Evolutionary conservation across 2,113 vertebrate species (phyloP).

Genomic region (Narcine bancroftii): DNA sequence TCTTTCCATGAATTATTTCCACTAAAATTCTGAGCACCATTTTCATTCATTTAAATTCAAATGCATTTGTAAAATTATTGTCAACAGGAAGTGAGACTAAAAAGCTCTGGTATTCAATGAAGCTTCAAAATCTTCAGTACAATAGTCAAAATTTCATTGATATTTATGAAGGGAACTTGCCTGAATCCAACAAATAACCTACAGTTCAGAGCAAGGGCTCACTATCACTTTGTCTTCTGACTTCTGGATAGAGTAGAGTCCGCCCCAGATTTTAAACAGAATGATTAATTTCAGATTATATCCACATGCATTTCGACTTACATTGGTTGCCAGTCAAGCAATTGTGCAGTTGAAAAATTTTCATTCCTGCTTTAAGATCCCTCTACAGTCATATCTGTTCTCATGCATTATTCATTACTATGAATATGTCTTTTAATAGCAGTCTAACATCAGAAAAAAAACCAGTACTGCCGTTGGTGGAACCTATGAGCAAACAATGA

Average conservation of each 20-base stretch:
- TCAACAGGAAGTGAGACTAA: not conserved
- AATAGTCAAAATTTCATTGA: not conserved
- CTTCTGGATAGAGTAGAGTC: not conserved
- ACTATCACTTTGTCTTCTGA: not conserved
- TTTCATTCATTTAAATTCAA: constrained; percentile 8
- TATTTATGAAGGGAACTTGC: not conserved
- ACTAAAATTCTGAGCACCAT: not conserved
- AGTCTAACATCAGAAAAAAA: too few species aligned
- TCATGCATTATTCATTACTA: too few species aligned
- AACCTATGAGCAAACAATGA: too few species aligned
- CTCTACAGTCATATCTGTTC: too few species aligned
- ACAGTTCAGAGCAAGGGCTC: not conserved
- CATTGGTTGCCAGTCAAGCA: too few species aligned
- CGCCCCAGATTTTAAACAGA: not conserved
- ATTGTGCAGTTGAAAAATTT: too few species aligned
- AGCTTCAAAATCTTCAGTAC: not conserved
- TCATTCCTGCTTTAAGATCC: too few species aligned
- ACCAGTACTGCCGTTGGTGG: too few species aligned
- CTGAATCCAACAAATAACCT: not conserved
- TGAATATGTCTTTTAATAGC: too few species aligned
- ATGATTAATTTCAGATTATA: not conserved
- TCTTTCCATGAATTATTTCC: not conserved
- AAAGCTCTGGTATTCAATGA: not conserved
- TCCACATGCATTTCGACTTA: not conserved
- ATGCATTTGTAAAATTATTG: not conserved